Evolutionary conservation across 2,113 vertebrate species (phyloP).

Genomic region (Pholis gunnellus): DNA sequence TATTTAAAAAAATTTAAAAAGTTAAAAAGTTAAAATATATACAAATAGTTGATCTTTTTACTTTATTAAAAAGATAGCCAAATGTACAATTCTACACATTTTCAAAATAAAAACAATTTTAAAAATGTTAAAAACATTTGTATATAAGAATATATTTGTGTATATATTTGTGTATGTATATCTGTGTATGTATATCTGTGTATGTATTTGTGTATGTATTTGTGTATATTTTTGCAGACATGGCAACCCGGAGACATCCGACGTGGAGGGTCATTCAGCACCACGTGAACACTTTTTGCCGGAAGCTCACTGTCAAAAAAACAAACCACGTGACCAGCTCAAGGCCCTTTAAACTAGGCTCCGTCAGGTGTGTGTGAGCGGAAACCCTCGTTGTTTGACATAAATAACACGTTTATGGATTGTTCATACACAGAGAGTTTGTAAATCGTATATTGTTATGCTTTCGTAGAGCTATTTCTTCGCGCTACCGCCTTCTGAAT

Average conservation of each 20-base stretch:
- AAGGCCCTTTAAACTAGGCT: background rate
- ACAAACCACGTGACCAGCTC: constrained; percentile 40
- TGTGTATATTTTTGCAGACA: too few relatives aligned
- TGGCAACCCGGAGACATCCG: background rate
- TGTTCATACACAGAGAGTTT: fast-evolving
- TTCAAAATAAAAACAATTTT: too few relatives aligned
- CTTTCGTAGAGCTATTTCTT: fast-evolving
- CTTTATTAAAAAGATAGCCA: too few relatives aligned
- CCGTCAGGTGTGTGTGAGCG: background rate
- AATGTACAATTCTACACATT: too few relatives aligned
- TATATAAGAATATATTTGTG: too few relatives aligned
- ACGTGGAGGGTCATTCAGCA: constrained; percentile 53
- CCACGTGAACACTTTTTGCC: constrained; percentile 27
- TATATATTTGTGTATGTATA: too few relatives aligned
- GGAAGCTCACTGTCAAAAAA: constrained; percentile 27
- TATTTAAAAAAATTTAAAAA: too few relatives aligned
- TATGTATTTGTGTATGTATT: too few relatives aligned
- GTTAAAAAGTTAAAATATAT: too few relatives aligned
- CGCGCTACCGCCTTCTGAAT: fast-evolving
- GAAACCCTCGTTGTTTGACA: background rate
- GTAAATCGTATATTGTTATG: background rate
- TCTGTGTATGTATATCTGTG: too few relatives aligned
- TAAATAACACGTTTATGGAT: fast-evolving
- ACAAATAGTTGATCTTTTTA: too few relatives aligned
- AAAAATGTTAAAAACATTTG: too few relatives aligned